phyloP scores from a whole-genome alignment of 2,797 vertebrate genomes.

The Tarsius wallacei region DNA sequence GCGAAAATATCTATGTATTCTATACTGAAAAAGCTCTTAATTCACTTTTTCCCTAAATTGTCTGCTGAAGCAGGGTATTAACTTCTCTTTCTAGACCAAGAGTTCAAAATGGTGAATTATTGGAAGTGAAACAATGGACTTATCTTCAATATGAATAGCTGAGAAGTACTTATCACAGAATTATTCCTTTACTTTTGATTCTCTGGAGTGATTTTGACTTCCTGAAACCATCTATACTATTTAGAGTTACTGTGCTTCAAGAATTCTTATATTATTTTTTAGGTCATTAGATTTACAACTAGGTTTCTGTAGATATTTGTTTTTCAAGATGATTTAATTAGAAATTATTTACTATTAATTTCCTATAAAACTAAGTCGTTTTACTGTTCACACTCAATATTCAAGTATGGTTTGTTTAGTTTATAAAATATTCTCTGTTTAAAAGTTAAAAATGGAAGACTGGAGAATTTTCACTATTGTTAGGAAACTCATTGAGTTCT shows the following conservation, averaged over 20 bases:
- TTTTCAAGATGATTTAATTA: neutral
- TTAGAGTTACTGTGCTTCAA: neutral
- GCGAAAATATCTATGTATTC: neutral
- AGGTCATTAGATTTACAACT: neutral
- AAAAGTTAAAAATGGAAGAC: neutral
- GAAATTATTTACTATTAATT: neutral
- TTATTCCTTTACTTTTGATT: neutral
- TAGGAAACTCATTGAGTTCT: neutral
- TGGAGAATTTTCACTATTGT: neutral
- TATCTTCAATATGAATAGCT: neutral
- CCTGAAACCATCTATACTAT: neutral
- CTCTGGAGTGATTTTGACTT: neutral
- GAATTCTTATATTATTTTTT: neutral
- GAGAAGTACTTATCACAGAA: neutral
- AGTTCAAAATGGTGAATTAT: neutral
- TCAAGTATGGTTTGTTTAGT: conserved; percentile 8
- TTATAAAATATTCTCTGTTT: neutral
- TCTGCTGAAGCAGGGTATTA: neutral
- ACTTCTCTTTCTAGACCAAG: neutral
- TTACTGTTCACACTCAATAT: neutral
- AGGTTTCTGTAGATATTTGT: neutral
- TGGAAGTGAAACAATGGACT: too few relatives aligned
- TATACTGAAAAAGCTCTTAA: neutral
- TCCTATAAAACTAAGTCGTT: neutral
- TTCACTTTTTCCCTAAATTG: neutral